These are phyloP conservation scores for Hemichromis elongatus DNA, from an alignment of 2,113 vertebrate species.

Conservation along the genomic window DNA sequence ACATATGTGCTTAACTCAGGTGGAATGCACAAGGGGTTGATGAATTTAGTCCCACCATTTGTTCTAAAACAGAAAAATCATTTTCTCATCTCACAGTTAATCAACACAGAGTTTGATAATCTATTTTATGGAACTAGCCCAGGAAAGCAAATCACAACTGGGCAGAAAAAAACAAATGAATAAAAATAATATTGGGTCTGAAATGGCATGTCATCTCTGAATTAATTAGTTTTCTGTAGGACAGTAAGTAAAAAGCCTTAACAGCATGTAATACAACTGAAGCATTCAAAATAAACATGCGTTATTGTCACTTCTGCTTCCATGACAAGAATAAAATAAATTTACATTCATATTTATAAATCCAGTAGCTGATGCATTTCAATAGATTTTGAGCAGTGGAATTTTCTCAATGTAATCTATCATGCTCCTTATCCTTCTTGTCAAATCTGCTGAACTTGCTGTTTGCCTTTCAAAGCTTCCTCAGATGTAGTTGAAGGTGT, in stretches of 20 bases:
- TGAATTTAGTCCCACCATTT: not conserved
- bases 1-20: fast-evolving
- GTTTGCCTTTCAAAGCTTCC: slow-evolving; percentile 29
- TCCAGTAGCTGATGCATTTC: slow-evolving; percentile 5
- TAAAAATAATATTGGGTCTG: not conserved
- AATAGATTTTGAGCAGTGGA: slow-evolving; percentile 19
- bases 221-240: slow-evolving; percentile 31
- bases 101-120: not conserved
- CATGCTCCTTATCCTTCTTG: slow-evolving; percentile 31
- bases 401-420: slow-evolving; percentile 41
- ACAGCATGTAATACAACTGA: slow-evolving; percentile 19
- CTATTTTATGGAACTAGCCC: not conserved
- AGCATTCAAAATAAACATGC: slow-evolving; percentile 39
- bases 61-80: not conserved
- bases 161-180: not conserved
- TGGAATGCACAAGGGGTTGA: not conserved
- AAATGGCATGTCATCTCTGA: slow-evolving; percentile 35
- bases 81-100: not conserved
- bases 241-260: not conserved
- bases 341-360: slow-evolving; percentile 29
- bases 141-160: not conserved
- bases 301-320: slow-evolving; percentile 34
- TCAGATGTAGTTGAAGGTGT: slow-evolving; percentile 4
- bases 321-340: slow-evolving; percentile 11
- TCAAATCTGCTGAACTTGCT: slow-evolving; percentile 47